Conservation (phyloP, 1,140 invertebrate genomes). For the Cylas formicarius region DNA sequence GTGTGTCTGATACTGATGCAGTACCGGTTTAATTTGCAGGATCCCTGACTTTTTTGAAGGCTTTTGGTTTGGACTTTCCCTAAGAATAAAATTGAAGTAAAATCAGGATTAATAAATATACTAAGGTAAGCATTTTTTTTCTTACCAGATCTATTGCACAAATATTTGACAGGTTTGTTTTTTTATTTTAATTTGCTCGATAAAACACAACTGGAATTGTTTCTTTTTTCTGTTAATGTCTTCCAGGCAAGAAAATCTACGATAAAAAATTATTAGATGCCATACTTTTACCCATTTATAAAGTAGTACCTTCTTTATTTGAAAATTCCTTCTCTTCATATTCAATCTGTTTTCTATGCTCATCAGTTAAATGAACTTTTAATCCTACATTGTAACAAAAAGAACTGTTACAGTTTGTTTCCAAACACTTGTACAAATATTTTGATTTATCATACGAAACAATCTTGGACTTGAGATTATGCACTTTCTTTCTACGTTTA, state of each 20-base stretch:
- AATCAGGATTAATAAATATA: background rate
- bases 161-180: no score
- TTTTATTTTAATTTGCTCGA: constrained; percentile 1
- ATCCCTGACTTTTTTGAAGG: constrained; percentile 7
- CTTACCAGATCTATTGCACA: no score
- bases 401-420: constrained; percentile 6
- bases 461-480: constrained; percentile 3
- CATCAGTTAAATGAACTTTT: constrained; percentile 5
- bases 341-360: constrained; percentile 3
- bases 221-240: constrained; percentile 17
- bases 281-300: background rate
- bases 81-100: background rate
- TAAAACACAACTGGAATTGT: constrained; percentile 6
- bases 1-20: constrained; percentile 2
- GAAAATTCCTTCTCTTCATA: constrained; percentile 3
- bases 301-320: constrained; percentile 7
- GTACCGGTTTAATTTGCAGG: background rate
- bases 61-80: constrained; percentile 4
- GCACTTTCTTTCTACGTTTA: no score
- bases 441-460: constrained; percentile 7
- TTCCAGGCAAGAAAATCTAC: constrained; percentile 15
- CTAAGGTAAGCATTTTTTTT: background rate
- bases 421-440: constrained; percentile 6
- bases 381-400: constrained; percentile 1
- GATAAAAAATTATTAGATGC: no score